These are phyloP conservation scores for Pararge aegeria DNA, from an alignment of 1,140 invertebrate species.

Conservation along the genomic window DNA sequence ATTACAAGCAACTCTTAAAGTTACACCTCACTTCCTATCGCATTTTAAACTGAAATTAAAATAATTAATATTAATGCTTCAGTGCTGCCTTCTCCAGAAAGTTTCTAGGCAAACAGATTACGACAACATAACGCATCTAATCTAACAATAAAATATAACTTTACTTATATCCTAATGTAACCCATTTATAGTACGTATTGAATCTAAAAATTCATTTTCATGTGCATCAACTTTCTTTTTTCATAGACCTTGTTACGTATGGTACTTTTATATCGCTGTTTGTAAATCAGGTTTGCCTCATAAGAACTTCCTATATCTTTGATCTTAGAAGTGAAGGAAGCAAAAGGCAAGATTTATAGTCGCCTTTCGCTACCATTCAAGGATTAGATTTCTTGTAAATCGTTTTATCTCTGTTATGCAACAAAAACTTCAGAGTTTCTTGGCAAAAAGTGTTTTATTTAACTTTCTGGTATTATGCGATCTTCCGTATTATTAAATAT, in stretches of 20 bases:
- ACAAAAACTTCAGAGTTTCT: background rate
- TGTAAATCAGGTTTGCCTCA: slow-evolving; percentile 9
- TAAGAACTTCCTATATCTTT: slow-evolving; percentile 15
- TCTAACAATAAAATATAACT: background rate
- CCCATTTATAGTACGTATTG: background rate
- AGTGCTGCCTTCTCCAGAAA: no score
- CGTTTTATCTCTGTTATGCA: background rate
- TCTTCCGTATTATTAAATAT: no score
- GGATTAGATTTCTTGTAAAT: slow-evolving; percentile 4
- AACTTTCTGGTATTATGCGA: no score
- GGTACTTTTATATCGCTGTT: background rate
- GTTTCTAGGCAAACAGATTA: no score
- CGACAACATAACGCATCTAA: no score
- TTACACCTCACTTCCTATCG: no score
- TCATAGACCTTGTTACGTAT: background rate
- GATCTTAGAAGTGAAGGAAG: slow-evolving; percentile 22
- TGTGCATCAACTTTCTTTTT: background rate
- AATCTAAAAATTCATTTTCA: background rate
- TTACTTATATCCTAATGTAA: background rate
- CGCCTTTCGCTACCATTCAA: slow-evolving; percentile 19
- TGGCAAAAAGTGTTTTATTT: no score
- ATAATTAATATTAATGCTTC: no score
- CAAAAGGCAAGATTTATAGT: slow-evolving; percentile 17
- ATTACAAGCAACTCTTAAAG: no score
- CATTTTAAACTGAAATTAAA: no score